Evolutionary conservation across 2,888 invertebrate species (phyloP), one percentile per base, ranked within the genome.

Genomic region (Drosophila quinaria): DNA sequence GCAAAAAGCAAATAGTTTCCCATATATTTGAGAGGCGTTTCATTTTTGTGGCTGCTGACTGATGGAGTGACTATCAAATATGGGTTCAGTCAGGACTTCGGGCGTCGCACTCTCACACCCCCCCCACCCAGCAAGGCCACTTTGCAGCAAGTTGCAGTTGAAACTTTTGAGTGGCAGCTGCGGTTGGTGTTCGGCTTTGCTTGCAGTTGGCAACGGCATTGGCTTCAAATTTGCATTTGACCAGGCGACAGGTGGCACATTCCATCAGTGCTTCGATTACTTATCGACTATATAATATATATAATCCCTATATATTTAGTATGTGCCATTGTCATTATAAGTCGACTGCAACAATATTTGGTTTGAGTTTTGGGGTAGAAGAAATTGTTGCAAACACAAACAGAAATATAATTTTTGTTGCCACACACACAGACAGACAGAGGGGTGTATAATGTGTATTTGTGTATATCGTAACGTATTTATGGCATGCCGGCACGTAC

Each of bases 321-420:
- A 39, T 58, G 44, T 39, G 37, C 46, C 47, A 67, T 54, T 68
- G 56, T 46, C 37, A 33, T 62, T 39, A 50, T 41, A 47, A 59
- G 49, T 39, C 29, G 35, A 41, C 41, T 81, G 63, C 65, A 67
- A 72, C 67, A 79, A 81, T 72, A 70, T 74, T 78, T 81, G 56
- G 65, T 50, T 63, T 75, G 51, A 54, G 47, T 22, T 17, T 60
- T 50, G 42, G 39, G 63, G 65, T 52, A 51, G 67, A 72, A 87
- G 80, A 89, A 84, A 84, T 87, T 81, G 87, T 85, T 80, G 87
- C 89, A 78, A 89, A 85, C 70, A 76, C 82, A 87, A 87, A 81
- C 80, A 87, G 81, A 90, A 90, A 88, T 90, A 90, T 87, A 81
- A 90, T 90, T 90, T 90, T 78, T 87, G 83, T 81, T 80, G 80